Evolutionary conservation across 2,888 invertebrate genomes (phyloP).

Genomic region (Syritta pipiens): DNA sequence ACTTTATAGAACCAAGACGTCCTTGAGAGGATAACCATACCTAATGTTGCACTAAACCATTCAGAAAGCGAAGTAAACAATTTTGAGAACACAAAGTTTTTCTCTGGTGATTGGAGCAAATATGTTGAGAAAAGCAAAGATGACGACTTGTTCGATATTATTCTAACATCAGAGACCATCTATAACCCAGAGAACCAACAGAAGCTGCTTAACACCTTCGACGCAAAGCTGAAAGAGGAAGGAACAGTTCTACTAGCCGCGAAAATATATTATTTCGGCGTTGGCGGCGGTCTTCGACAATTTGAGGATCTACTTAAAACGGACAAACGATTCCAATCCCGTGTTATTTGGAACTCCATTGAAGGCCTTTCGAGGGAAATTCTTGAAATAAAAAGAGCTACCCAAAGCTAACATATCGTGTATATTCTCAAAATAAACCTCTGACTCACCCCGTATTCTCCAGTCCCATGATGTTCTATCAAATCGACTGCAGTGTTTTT

Average conservation of each 20-base stretch:
- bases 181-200: conserved; percentile 89
- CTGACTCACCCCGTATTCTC: background rate
- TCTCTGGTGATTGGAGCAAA: conserved; percentile 88
- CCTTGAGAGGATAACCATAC: conserved; percentile 88
- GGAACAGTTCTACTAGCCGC: conserved; percentile 90
- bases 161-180: conserved; percentile 96
- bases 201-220: conserved; percentile 87
- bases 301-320: conserved; percentile 85
- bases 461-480: background rate
- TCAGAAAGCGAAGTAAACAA: conserved; percentile 57
- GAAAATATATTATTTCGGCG: conserved; percentile 96
- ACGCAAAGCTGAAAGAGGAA: conserved; percentile 80
- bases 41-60: conserved; percentile 87
- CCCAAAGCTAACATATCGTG: background rate
- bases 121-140: conserved; percentile 80
- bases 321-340: conserved; percentile 81
- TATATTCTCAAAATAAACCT: background rate
- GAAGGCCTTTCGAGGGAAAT: conserved; percentile 79
- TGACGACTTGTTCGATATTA: conserved; percentile 86
- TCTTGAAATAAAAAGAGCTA: conserved; percentile 70
- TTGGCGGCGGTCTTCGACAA: conserved; percentile 90
- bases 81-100: conserved; percentile 80
- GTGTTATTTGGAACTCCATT: conserved; percentile 83
- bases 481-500: too few relatives aligned
- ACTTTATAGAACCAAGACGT: conserved; percentile 90